Conservation (phyloP, 2,888 invertebrate species). For the Ormyrus labotus region DNA sequence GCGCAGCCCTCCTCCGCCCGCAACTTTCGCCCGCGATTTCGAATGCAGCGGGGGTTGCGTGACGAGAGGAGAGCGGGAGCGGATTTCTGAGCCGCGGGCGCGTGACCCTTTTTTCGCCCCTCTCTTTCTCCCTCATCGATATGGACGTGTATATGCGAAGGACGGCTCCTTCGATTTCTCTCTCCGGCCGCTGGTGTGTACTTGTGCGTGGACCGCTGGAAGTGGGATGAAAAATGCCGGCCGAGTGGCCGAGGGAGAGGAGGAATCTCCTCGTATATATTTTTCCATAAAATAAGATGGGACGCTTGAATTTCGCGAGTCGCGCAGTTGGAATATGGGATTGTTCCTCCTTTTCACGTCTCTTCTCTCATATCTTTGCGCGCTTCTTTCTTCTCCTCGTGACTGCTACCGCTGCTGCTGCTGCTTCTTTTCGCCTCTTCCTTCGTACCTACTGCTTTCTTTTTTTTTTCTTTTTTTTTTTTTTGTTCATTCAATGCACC, state of each 20-base stretch:
- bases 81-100: background rate
- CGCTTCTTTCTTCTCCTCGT: background rate
- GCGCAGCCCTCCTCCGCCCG: background rate
- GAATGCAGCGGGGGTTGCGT: background rate
- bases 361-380: background rate
- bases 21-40: constrained; percentile 28
- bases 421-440: background rate
- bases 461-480: background rate
- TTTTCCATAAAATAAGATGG: constrained; percentile 29
- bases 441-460: background rate
- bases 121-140: constrained; percentile 6
- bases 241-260: background rate
- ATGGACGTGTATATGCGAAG: background rate
- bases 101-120: background rate
- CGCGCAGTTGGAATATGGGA: constrained; percentile 6
- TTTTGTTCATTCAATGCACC: background rate
- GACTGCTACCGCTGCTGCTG: background rate
- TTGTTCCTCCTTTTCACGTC: constrained; percentile 29
- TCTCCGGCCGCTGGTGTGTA: background rate
- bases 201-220: background rate
- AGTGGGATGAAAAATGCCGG: constrained; percentile 12
- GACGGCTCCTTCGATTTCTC: constrained; percentile 16
- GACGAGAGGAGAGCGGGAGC: background rate
- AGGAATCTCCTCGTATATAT: background rate
- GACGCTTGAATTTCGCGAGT: constrained; percentile 12